A percentile compares a stretch with the other conserved stretches of the same genome.
phyloP scores from a whole-genome alignment of 2,888 invertebrate genomes.

The Cremastobaeus sp. region DNA sequence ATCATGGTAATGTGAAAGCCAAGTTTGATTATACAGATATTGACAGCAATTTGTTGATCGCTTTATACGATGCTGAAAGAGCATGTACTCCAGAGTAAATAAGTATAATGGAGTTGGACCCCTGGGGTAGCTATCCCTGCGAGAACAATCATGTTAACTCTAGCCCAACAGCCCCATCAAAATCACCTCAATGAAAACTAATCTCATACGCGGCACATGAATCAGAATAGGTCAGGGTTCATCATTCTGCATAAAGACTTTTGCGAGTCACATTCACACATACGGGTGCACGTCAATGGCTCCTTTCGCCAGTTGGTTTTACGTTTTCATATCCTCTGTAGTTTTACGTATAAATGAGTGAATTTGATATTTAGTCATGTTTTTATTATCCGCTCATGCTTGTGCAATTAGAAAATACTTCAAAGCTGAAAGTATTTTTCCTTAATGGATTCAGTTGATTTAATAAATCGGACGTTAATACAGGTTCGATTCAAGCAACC shows the following conservation, averaged over 20 bases:
- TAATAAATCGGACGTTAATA: no score
- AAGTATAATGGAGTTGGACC: constrained; percentile 70
- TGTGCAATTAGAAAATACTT: no score
- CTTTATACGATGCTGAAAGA: constrained; percentile 56
- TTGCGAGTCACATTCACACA: constrained; percentile 31
- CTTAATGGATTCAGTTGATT: no score
- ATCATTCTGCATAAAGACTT: constrained; percentile 35
- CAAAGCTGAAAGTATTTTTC: no score
- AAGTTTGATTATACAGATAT: constrained; percentile 60
- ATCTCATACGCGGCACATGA: constrained; percentile 69
- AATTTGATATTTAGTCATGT: not conserved
- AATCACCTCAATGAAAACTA: constrained; percentile 73
- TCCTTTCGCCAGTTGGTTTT: no score
- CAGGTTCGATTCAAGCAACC: no score
- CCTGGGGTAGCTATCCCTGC: constrained; percentile 67
- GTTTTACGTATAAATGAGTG: constrained; percentile 4
- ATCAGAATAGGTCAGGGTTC: constrained; percentile 61
- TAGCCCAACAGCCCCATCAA: constrained; percentile 63
- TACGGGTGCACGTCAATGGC: constrained; percentile 16
- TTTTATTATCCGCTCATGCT: no score
- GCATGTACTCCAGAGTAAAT: constrained; percentile 67
- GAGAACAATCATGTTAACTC: constrained; percentile 70
- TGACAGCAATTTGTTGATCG: constrained; percentile 60
- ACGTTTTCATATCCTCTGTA: no score
- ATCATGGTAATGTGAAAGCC: constrained; percentile 46